Percentiles rank a stretch among this genome's conserved stretches.
Evolutionary conservation across 2,113 vertebrate genomes (phyloP).

Genomic region (Ceyx cyanopectus): DNA sequence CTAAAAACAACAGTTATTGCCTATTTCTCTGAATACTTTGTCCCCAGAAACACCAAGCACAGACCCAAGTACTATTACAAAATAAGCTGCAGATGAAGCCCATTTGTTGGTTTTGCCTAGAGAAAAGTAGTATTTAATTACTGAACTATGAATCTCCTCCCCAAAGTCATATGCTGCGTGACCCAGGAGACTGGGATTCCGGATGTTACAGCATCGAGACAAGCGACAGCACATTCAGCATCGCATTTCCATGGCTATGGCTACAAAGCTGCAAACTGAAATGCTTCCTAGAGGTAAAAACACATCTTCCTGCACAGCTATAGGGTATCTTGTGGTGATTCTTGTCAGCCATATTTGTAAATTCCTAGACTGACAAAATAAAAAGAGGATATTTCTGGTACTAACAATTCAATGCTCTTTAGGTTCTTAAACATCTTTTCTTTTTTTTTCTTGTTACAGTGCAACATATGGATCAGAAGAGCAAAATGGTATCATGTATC

Average conservation of each 20-base stretch:
- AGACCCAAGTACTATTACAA: neutral
- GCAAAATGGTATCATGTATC: neutral
- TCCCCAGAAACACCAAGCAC: neutral
- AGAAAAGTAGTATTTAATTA: conserved; percentile 67
- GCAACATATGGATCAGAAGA: neutral
- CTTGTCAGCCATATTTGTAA: neutral
- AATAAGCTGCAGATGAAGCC: conserved; percentile 40
- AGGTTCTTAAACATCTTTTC: neutral
- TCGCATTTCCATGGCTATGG: neutral
- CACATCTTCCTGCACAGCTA: neutral
- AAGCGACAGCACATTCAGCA: neutral
- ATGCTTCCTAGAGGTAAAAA: neutral
- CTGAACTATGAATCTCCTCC: conserved; percentile 11
- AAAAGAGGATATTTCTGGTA: neutral
- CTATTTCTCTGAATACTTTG: conserved; percentile 7
- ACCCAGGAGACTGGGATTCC: conserved; percentile 24
- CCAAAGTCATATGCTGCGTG: conserved; percentile 2
- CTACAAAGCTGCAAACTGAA: neutral
- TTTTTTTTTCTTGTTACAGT: neutral
- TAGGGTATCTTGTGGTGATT: neutral
- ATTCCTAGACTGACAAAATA: neutral
- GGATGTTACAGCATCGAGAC: conserved; percentile 1
- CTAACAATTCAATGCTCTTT: neutral
- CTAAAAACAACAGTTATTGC: conserved; percentile 48
- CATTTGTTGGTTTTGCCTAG: conserved; percentile 52